Evolutionary conservation across 2,113 vertebrate species (phyloP).

Genomic region (pig (Sus scrofa)): T2T-Sscrofa CM000817.6:157077001-157077500

Average conservation of each 20-base stretch:
- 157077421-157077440: neutral
- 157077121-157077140: neutral
- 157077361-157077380: neutral
- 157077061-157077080: neutral
- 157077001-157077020: neutral
- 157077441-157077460: neutral
- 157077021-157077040: neutral
- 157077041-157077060: neutral
- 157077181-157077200: rapidly evolving
- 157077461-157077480: neutral
- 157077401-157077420: conserved; percentile 8
- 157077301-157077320: neutral
- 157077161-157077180: neutral
- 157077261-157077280: neutral
- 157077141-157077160: neutral
- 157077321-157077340: neutral
- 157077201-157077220: rapidly evolving
- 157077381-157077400: neutral
- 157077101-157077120: neutral
- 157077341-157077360: neutral
- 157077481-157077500: neutral
- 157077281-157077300: neutral
- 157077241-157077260: neutral
- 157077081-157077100: neutral
- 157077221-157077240: neutral